Evolutionary conservation across 2,888 invertebrate species (phyloP), one percentile per base, ranked within the genome.

Genomic region (Leistus spinibarbis): DNA sequence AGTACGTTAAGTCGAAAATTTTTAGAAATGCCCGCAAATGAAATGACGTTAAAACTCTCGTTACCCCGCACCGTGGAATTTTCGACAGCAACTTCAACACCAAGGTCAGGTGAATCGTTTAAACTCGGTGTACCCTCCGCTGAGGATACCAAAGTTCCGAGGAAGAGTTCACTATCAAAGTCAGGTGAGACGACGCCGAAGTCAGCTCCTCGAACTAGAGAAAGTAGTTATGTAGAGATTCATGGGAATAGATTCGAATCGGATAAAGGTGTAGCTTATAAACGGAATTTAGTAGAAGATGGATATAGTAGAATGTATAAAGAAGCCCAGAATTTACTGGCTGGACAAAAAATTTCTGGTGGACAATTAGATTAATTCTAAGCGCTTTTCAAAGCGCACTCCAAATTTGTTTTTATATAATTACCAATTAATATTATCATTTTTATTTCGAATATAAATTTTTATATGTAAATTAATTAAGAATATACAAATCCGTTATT

Each of bases 191-290:
- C n/a, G n/a, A n/a, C 53, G 7, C 20, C 57, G 1, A 57, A 57
- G 16, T 57, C 20, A 57, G 17, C 20, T 19, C 10, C 7, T n/a
- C 16, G n/a, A 20, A 13, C 10, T 10, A 63, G 27, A 13, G 70
- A 70, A n/a, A 53, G 16, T 22, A 63, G 62, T n/a, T 70, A 70
- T 22, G 53, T 60, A 0, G 23, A 54, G 22, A 63, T 70, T 17
- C 63, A 70, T 70, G 60, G 53, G 7, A 62, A 16, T 9, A 69
- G 57, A 27, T 17, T 69, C 3, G 40, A 17, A 2, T 9, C 60
- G n/a, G 69, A 69, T 62, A 69, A 69, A 19, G 17, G 57, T 27
- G 69, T 27, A 22, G 40, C 53, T 9, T 19, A 57, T 1, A 57
- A 40, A 40, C 7, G 22, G 22, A 20, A 20, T 22, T 13, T 63